Percentiles rank a stretch among this genome's conserved stretches.
Evolutionary conservation across 2,113 vertebrate species (phyloP).

Genomic region (Microcebus jonahi): DNA sequence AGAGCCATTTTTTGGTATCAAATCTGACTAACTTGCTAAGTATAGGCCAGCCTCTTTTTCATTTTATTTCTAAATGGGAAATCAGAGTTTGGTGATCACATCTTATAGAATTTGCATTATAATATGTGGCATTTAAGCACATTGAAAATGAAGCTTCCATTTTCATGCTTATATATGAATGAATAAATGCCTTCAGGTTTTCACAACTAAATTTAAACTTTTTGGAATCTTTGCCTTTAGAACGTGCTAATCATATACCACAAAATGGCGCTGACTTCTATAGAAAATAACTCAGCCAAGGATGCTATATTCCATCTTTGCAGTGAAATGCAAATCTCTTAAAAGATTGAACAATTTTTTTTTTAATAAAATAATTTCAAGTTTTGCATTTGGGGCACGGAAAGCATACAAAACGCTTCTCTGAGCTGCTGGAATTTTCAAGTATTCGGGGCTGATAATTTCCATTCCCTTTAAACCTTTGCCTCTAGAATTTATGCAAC

Average conservation of each 20-base stretch:
- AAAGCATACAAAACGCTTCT: slow-evolving; percentile 44
- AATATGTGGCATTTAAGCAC: slow-evolving; percentile 46
- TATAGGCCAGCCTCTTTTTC: not conserved
- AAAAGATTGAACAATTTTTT: slow-evolving; percentile 40
- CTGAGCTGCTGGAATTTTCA: slow-evolving; percentile 50
- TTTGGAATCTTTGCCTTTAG: slow-evolving; percentile 67
- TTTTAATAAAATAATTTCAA: slow-evolving; percentile 66
- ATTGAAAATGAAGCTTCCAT: slow-evolving; percentile 43
- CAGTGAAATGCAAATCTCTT: slow-evolving; percentile 69
- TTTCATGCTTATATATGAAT: slow-evolving; percentile 63
- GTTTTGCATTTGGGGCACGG: not conserved
- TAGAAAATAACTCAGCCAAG: slow-evolving; percentile 61
- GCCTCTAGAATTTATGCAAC: not conserved
- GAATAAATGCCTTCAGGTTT: slow-evolving; percentile 64
- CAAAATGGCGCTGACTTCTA: slow-evolving; percentile 55
- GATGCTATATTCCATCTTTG: slow-evolving; percentile 53
- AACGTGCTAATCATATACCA: slow-evolving; percentile 72
- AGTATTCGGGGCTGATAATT: not conserved
- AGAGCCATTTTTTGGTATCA: not conserved
- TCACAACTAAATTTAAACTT: slow-evolving; percentile 72
- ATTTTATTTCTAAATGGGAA: slow-evolving; percentile 62
- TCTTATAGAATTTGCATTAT: slow-evolving; percentile 48
- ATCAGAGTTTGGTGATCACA: not conserved
- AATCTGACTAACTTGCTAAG: not conserved
- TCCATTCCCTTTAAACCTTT: slow-evolving; percentile 33